Evolutionary conservation across 2,113 vertebrate species (phyloP), one percentile per base, ranked within the genome.

Genomic region (Nesogale talazaci): DNA sequence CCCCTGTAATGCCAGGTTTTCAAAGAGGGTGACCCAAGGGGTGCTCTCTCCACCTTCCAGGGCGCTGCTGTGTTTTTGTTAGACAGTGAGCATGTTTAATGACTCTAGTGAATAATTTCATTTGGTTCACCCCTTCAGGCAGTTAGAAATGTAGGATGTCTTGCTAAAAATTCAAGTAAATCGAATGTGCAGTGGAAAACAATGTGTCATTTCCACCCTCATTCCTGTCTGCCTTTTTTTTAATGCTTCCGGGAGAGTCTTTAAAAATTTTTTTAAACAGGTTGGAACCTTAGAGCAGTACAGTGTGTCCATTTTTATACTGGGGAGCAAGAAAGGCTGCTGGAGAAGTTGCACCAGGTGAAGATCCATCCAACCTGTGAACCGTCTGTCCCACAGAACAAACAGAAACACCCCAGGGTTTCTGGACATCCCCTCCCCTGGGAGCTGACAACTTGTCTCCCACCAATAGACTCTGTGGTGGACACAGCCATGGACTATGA

Each of bases 91-190:
- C 38, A 67, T 79, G 94, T 96, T 96, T 93, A 94, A 95, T 90
- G 86, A 95, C 92, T 94, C 93, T 88, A 93, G 77, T 78, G 83
- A 94, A 93, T 93, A 80, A 95, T 91, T 94, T 88, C 31, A 91
- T 83, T 94, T 90, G 89, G 83, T 93, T 96, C 91, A 94, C 90
- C 72, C 89, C 93, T 88, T 85, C 36, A 82, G 76, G 74, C 52
- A 91, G 93, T 93, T 61, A 83, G 86, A 93, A 78, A 88, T 90
- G 67, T 75, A 90, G 80, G 57, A 46, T 93, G 74, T 90, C 94
- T 93, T 34, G 86, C 70, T 82, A 88, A 96, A 93, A 95, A 93
- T 95, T 95, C 85, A 95, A 96, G 94, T 96, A 86, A 94, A 52
- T 52, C 46, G 14, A 96, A 94, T 89, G 86, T 91, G 91, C 77